Evolutionary conservation across 1,140 invertebrate species (phyloP).

Genomic region (Bicyclus anynana): DNA sequence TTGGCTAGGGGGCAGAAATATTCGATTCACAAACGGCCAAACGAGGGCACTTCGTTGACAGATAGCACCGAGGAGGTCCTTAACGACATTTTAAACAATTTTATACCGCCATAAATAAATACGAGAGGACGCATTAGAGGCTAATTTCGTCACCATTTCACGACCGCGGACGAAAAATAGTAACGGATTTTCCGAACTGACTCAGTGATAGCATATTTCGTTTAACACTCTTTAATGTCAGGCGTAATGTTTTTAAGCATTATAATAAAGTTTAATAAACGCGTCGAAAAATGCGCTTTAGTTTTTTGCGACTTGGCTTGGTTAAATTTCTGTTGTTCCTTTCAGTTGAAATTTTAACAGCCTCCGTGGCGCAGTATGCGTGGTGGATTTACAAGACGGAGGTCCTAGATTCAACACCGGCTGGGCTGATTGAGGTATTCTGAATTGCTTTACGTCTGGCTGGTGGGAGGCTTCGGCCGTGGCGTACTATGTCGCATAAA

Average conservation of each 20-base stretch:
- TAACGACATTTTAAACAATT: conserved; percentile 7
- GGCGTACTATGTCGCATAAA: no score
- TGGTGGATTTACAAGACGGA: no score
- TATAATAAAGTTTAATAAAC: neutral
- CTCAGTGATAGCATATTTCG: neutral
- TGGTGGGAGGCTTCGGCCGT: no score
- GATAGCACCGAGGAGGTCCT: conserved; percentile 22
- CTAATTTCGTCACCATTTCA: conserved; percentile 2
- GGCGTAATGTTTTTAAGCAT: neutral
- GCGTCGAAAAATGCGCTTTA: neutral
- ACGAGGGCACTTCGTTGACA: conserved; percentile 13
- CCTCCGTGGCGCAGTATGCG: no score
- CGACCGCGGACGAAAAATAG: neutral
- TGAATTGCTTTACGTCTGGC: no score
- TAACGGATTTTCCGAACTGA: neutral
- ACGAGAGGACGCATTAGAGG: neutral
- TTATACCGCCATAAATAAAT: neutral
- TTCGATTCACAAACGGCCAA: no score
- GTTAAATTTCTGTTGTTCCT: neutral
- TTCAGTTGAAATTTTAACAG: no score
- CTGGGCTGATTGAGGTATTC: no score
- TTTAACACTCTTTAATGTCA: neutral
- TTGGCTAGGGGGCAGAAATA: no score
- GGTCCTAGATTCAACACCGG: no score
- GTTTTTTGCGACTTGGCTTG: neutral